Conservation (phyloP, 1,140 invertebrate species). For the Cyphomyrmex costatus region DNA sequence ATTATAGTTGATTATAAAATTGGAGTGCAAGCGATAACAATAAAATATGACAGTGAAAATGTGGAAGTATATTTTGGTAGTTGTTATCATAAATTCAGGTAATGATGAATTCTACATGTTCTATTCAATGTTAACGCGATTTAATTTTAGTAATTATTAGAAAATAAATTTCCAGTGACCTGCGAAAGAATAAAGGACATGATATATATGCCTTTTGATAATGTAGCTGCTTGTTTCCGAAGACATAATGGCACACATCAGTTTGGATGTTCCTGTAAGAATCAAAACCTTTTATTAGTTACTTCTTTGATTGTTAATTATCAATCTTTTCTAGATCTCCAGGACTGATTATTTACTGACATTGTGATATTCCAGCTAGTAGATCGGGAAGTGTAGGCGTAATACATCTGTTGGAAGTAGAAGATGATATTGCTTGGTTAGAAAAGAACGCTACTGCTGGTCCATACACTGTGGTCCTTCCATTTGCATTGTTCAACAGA, state of each 20-base stretch:
- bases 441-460: slow-evolving; percentile 90
- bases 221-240: slow-evolving; percentile 93
- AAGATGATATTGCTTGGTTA: slow-evolving; percentile 91
- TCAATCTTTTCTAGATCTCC: neutral
- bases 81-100: slow-evolving; percentile 70
- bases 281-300: neutral
- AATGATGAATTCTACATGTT: neutral
- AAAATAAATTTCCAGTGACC: slow-evolving; percentile 73
- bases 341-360: neutral
- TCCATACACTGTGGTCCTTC: slow-evolving; percentile 91
- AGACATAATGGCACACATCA: slow-evolving; percentile 97
- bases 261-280: slow-evolving; percentile 96
- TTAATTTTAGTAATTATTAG: neutral
- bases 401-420: slow-evolving; percentile 90
- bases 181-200: slow-evolving; percentile 91
- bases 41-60: slow-evolving; percentile 59
- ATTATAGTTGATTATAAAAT: neutral
- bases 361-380: slow-evolving; percentile 84
- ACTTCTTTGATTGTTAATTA: slow-evolving; percentile 4
- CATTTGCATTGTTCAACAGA: slow-evolving; percentile 89
- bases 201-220: slow-evolving; percentile 93
- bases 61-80: slow-evolving; percentile 62
- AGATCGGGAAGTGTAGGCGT: slow-evolving; percentile 94
- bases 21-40: neutral
- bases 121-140: neutral